A percentile compares a stretch with the other conserved stretches of the same genome.
Evolutionary conservation across 2,113 vertebrate species (phyloP).

Genomic region (Cynopterus brachyotis): DNA sequence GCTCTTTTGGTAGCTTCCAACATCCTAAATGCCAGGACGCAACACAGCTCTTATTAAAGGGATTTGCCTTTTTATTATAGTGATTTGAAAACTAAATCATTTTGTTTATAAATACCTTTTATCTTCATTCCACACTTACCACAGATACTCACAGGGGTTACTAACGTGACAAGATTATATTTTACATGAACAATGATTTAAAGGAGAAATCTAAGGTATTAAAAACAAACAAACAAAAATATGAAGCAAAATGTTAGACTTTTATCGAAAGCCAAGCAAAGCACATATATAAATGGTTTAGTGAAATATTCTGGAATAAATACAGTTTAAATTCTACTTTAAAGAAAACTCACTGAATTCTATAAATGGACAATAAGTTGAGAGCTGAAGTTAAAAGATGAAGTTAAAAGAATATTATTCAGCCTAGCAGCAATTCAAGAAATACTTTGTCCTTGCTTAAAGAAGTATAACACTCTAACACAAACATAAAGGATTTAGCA

Average conservation of each 20-base stretch:
- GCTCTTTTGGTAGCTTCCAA: background rate
- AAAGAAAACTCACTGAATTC: background rate
- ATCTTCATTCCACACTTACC: background rate
- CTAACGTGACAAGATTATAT: background rate
- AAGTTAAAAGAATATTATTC: background rate
- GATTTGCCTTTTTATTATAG: background rate
- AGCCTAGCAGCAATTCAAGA: background rate
- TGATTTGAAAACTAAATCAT: background rate
- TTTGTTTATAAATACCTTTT: background rate
- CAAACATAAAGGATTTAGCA: constrained; percentile 40
- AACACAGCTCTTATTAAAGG: background rate
- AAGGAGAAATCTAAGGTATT: background rate
- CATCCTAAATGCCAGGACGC: background rate
- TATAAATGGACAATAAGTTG: background rate
- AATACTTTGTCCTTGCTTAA: background rate
- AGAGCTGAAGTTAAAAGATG: background rate
- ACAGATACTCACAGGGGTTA: background rate
- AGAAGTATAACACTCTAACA: background rate
- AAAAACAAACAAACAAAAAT: background rate
- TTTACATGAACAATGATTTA: background rate
- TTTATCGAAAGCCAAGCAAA: background rate
- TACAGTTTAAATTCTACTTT: background rate
- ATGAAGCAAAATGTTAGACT: background rate
- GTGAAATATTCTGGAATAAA: background rate
- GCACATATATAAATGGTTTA: background rate